These are phyloP conservation scores for Eulacestoma nigropectus DNA, from an alignment of 2,113 vertebrate genomes.

Conservation along the genomic window DNA sequence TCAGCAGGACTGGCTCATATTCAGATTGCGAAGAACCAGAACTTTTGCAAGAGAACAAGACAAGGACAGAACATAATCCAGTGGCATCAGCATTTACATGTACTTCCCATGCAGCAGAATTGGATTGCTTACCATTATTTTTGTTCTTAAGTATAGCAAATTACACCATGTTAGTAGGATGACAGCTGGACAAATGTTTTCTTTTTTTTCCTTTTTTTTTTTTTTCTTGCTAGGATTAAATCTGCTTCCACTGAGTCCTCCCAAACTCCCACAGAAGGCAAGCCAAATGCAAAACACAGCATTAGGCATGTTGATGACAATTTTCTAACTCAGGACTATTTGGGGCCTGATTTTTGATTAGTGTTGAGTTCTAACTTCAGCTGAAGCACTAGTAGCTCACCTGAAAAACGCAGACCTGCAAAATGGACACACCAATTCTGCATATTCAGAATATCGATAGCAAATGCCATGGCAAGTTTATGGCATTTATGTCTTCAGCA, in stretches of 20 bases:
- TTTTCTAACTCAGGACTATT: neutral
- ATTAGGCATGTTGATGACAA: neutral
- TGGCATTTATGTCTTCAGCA: neutral
- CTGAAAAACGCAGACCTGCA: neutral
- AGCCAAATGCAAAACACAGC: neutral
- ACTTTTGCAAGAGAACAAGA: neutral
- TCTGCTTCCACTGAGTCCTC: neutral
- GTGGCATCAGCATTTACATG: neutral
- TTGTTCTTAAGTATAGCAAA: neutral
- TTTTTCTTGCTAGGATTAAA: neutral
- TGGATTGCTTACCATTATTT: neutral
- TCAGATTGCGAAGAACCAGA: neutral
- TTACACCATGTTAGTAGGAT: neutral
- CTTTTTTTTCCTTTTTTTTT: fast-evolving
- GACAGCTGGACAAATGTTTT: constrained; percentile 10
- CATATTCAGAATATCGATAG: neutral
- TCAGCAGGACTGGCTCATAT: neutral
- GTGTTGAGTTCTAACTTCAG: neutral
- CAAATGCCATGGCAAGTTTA: neutral
- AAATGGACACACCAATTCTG: neutral
- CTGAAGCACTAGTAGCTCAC: neutral
- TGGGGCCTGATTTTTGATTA: neutral
- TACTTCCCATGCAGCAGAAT: neutral
- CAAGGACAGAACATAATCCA: neutral
- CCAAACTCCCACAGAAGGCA: neutral